Percentiles rank a stretch among this genome's conserved stretches.
phyloP scores from a whole-genome alignment of 2,113 vertebrate genomes.

The Pseudorectes ferrugineus region DNA sequence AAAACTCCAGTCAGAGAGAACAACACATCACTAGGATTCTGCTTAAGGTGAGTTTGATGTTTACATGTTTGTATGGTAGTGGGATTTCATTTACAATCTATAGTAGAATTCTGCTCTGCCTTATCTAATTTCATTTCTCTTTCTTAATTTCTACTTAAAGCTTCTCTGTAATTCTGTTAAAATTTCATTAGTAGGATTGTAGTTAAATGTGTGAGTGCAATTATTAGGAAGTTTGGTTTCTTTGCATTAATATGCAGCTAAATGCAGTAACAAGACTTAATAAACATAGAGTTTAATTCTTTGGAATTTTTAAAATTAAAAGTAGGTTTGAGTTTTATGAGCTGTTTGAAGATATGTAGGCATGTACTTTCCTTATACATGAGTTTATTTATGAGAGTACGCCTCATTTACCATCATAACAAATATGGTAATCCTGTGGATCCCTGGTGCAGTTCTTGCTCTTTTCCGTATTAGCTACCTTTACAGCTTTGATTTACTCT shows the following conservation, averaged over 20 bases:
- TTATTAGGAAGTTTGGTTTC: neutral
- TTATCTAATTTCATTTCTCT: neutral
- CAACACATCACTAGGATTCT: neutral
- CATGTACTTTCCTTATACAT: neutral
- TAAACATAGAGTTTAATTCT: neutral
- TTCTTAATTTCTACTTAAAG: neutral
- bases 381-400: neutral
- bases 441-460: neutral
- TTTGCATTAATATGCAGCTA: neutral
- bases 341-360: neutral
- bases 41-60: neutral
- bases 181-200: neutral
- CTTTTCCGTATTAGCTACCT: rapidly evolving
- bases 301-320: neutral
- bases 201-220: neutral
- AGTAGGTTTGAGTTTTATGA: neutral
- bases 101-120: neutral
- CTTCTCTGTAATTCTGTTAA: neutral
- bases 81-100: neutral
- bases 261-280: neutral
- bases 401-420: neutral
- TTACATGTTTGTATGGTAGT: rapidly evolving
- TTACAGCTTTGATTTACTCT: neutral
- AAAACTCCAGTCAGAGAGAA: neutral
- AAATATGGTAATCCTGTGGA: neutral